These are phyloP conservation scores for Fulica atra DNA, from an alignment of 2,113 vertebrate species.

Conservation along the genomic window DNA sequence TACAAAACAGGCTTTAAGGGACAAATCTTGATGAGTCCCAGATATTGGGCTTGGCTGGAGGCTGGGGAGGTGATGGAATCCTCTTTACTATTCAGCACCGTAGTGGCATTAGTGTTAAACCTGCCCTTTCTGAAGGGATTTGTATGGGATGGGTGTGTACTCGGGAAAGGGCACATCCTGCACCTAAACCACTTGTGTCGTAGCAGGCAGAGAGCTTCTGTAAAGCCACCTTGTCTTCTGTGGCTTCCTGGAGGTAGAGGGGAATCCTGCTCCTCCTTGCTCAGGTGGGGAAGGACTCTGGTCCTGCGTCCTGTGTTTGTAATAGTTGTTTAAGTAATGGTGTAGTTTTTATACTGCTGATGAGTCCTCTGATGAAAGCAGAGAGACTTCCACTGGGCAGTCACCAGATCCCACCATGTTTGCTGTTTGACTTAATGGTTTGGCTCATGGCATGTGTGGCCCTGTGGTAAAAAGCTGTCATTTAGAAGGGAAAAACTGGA, in stretches of 20 bases:
- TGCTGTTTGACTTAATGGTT: not conserved
- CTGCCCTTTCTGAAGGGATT: conserved; percentile 37
- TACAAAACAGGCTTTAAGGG: conserved; percentile 61
- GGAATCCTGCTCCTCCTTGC: not conserved
- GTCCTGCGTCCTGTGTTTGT: not conserved
- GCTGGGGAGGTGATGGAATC: conserved; percentile 46
- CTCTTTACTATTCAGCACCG: conserved; percentile 33
- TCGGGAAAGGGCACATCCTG: not conserved
- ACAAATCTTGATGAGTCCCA: conserved; percentile 54
- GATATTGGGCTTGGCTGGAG: conserved; percentile 38
- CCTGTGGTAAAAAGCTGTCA: not conserved
- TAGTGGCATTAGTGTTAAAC: conserved; percentile 48
- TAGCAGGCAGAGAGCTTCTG: not conserved
- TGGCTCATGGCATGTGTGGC: rapidly evolving
- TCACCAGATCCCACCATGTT: not conserved
- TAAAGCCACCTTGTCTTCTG: not conserved
- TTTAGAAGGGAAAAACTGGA: not conserved
- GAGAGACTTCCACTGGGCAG: too few relatives aligned
- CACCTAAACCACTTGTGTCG: not conserved
- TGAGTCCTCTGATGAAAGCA: not conserved
- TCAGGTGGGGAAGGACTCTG: not conserved
- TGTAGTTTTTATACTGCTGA: not conserved
- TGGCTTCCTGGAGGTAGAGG: not conserved
- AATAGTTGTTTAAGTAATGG: not conserved
- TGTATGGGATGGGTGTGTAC: not conserved